A percentile compares a stretch with the other conserved stretches of the same genome.
Evolutionary conservation across 2,888 invertebrate species (phyloP).

Genomic region (Platycheirus rosarum): DNA sequence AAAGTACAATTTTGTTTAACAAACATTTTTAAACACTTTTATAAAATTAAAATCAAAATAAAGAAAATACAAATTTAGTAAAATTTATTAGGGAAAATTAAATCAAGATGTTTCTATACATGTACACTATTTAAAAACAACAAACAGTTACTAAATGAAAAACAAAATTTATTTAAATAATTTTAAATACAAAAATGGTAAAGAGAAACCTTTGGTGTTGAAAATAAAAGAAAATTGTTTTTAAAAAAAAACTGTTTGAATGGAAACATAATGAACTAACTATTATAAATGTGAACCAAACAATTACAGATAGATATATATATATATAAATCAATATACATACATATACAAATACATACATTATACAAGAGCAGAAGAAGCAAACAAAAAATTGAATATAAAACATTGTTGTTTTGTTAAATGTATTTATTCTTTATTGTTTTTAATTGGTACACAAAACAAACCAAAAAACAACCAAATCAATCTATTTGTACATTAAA

Average conservation of each 20-base stretch:
- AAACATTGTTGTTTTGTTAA: constrained; percentile 55
- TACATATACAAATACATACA: constrained; percentile 16
- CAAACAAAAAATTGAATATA: constrained; percentile 20
- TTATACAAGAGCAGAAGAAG: constrained; percentile 49
- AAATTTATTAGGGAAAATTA: constrained; percentile 51
- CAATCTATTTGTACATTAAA: constrained; percentile 71
- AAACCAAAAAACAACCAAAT: constrained; percentile 42
- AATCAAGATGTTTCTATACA: constrained; percentile 67
- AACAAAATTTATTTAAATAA: constrained; percentile 17
- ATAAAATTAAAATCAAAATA: constrained; percentile 46
- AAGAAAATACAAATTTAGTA: constrained; percentile 27
- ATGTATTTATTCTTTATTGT: constrained; percentile 60
- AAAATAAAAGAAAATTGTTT: too few species aligned
- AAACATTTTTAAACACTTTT: constrained; percentile 24
- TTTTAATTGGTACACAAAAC: constrained; percentile 32
- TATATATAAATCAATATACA: constrained; percentile 50
- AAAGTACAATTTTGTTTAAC: constrained; percentile 4
- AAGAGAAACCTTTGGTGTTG: constrained; percentile 44
- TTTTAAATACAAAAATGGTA: constrained; percentile 20
- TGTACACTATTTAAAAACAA: constrained; percentile 65
- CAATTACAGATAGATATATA: neutral
- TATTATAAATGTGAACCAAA: constrained; percentile 4
- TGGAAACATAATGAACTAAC: constrained; percentile 1
- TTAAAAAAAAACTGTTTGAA: constrained; percentile 13
- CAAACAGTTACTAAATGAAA: constrained; percentile 31